These are phyloP conservation scores for Catharus ustulatus DNA, from an alignment of 2,797 vertebrate genomes.

Conservation along the genomic window DNA sequence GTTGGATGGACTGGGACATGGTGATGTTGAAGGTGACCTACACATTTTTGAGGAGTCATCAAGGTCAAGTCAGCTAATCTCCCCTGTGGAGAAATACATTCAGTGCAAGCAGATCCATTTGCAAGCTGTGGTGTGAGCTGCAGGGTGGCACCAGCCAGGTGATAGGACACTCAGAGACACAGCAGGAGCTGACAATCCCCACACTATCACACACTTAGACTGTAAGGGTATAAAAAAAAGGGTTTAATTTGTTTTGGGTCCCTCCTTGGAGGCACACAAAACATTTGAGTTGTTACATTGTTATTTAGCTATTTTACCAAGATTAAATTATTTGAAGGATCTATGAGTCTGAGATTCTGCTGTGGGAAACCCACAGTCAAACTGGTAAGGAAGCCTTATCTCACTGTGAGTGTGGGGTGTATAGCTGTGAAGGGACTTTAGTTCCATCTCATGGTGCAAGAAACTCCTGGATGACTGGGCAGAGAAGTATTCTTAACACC, in stretches of 20 bases:
- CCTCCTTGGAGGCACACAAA: fast-evolving
- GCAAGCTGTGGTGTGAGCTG: background rate
- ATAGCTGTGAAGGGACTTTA: background rate
- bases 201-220: too few species aligned
- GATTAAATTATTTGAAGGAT: background rate
- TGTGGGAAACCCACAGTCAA: background rate
- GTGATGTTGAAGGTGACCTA: background rate
- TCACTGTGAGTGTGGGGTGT: background rate
- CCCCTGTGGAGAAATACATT: background rate
- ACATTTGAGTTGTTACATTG: background rate
- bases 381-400: background rate
- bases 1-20: background rate
- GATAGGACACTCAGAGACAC: background rate
- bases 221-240: background rate
- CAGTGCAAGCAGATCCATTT: background rate
- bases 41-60: background rate
- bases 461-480: background rate
- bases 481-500: background rate
- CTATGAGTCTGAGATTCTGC: background rate
- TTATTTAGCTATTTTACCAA: background rate
- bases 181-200: background rate
- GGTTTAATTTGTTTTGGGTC: background rate
- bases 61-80: background rate
- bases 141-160: background rate
- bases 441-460: background rate